Percentiles rank a stretch among this genome's conserved stretches.
phyloP scores from a whole-genome alignment of 1,140 invertebrate species.

The Bombus vancouverensis region DNA sequence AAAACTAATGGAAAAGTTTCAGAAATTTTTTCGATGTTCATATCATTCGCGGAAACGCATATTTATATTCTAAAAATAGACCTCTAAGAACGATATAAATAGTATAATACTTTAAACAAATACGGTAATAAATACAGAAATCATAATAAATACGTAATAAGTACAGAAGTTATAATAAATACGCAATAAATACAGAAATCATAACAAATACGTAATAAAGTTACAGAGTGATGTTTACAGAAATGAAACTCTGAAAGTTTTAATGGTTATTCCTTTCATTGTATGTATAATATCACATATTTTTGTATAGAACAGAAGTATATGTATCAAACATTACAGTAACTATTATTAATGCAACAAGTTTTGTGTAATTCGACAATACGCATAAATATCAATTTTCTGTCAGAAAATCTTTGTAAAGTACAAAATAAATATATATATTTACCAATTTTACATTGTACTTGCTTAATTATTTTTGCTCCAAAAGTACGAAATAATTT shows the following conservation, averaged over 20 bases:
- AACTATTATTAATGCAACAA: not conserved
- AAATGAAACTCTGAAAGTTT: not conserved
- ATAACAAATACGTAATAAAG: too few relatives aligned
- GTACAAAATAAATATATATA: not conserved
- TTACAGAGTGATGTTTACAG: too few relatives aligned
- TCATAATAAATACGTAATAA: too few relatives aligned
- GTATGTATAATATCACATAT: not conserved
- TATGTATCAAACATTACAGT: not conserved
- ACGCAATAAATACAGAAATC: not conserved
- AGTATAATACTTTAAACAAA: not conserved
- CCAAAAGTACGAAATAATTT: not conserved
- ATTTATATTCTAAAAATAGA: not conserved
- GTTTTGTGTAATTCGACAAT: not conserved
- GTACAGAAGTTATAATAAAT: too few relatives aligned
- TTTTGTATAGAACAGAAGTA: not conserved
- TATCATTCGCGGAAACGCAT: not conserved
- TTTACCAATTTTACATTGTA: not conserved
- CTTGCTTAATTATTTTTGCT: not conserved
- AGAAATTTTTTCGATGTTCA: not conserved
- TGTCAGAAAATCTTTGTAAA: not conserved
- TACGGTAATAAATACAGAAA: not conserved
- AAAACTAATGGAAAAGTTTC: not conserved
- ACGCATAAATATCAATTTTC: not conserved
- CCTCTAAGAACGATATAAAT: not conserved
- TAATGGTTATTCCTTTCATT: not conserved